phyloP scores from a whole-genome alignment of 2,113 vertebrate genomes.

The Rousettus leschenaultii region DNA sequence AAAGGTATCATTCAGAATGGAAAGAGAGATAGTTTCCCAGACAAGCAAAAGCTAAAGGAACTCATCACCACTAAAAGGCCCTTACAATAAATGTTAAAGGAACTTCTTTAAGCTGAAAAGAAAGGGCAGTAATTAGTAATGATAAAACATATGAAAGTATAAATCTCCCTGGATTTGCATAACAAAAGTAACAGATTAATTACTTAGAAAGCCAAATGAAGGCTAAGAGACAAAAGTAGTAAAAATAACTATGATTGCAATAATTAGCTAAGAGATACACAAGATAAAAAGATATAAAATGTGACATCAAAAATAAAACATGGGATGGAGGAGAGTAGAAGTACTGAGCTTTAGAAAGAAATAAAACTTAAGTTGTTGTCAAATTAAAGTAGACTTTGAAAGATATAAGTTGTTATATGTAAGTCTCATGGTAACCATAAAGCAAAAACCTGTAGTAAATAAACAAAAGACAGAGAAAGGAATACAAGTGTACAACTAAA shows the following conservation, averaged over 20 bases:
- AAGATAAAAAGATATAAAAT: not conserved
- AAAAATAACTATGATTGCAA: not conserved
- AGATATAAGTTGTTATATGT: not conserved
- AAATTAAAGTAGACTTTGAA: not conserved
- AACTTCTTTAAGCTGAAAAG: not conserved
- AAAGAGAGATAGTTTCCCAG: not conserved
- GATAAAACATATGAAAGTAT: not conserved
- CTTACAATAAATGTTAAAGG: not conserved
- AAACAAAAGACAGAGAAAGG: not conserved
- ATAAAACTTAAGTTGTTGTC: not conserved
- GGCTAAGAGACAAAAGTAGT: not conserved
- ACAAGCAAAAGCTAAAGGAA: not conserved
- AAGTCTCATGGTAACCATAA: not conserved
- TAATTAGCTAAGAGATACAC: not conserved
- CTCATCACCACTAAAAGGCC: not conserved
- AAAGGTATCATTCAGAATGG: not conserved
- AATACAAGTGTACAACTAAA: not conserved
- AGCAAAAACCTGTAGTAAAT: not conserved
- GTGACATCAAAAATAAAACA: too few relatives aligned
- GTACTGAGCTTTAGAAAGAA: too few relatives aligned
- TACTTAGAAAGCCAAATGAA: not conserved
- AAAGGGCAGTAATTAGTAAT: not conserved
- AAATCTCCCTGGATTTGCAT: not conserved
- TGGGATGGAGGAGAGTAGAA: too few relatives aligned
- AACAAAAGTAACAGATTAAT: not conserved